Conservation (phyloP, 2,113 vertebrate species). For the Anolis sagrei region DNA sequence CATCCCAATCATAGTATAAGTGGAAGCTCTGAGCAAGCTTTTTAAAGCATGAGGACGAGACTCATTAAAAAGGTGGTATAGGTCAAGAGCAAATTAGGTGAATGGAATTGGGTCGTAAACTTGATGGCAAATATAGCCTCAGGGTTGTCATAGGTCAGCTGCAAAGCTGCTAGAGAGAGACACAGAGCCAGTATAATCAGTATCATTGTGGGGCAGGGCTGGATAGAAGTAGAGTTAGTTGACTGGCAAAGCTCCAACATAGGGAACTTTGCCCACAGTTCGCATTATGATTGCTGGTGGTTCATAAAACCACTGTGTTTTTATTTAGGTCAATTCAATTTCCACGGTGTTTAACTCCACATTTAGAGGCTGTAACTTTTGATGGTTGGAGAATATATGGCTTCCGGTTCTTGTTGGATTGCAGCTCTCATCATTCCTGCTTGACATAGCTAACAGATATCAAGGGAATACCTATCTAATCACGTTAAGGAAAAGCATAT, state of each 20-base stretch:
- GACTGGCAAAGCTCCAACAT: background rate
- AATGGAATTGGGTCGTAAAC: background rate
- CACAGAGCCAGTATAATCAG: background rate
- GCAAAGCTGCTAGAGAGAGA: background rate
- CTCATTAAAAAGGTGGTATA: background rate
- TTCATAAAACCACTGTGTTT: background rate
- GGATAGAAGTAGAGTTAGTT: background rate
- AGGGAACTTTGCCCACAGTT: background rate
- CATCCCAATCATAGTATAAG: background rate
- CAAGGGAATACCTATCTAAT: background rate
- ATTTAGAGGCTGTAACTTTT: background rate
- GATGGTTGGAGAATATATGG: background rate
- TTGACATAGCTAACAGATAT: background rate
- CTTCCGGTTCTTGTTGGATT: background rate
- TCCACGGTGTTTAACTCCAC: background rate
- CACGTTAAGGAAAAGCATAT: too few species aligned
- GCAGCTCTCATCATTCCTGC: background rate
- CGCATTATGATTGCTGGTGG: background rate
- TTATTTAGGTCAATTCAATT: fast-evolving
- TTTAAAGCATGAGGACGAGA: conserved; percentile 7
- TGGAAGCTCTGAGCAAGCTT: background rate
- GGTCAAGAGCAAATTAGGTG: background rate
- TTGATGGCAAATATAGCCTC: conserved; percentile 20
- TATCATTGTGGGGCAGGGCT: background rate
- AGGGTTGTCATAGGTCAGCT: background rate